Conservation (phyloP, 2,113 vertebrate species). For the Orycteropus afer region DNA sequence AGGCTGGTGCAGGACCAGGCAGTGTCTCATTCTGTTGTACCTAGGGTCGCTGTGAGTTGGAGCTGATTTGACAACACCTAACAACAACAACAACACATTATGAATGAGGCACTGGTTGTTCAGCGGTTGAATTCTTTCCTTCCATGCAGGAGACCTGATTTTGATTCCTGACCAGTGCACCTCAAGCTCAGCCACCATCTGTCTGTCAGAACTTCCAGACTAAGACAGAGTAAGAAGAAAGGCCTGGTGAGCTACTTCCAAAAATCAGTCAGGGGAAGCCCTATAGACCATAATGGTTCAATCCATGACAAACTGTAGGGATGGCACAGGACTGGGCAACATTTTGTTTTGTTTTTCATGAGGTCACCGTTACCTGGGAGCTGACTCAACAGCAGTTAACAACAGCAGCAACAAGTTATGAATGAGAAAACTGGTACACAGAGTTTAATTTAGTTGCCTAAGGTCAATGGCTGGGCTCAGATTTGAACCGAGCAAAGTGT, state of each 20-base stretch:
- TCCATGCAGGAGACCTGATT: background rate
- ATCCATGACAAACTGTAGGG: background rate
- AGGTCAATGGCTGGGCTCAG: background rate
- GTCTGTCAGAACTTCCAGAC: background rate
- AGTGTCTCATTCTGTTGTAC: too few relatives aligned
- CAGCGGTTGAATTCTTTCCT: background rate
- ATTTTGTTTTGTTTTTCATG: background rate
- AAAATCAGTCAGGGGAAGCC: too few relatives aligned
- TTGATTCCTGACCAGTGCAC: background rate
- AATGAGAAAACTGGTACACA: background rate
- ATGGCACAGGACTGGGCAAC: background rate
- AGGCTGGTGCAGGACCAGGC: too few relatives aligned
- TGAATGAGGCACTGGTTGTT: background rate
- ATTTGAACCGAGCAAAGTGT: conserved; percentile 6
- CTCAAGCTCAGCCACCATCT: background rate
- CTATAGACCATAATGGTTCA: background rate
- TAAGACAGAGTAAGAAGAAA: background rate
- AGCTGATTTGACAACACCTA: too few relatives aligned
- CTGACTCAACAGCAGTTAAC: background rate
- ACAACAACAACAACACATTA: background rate
- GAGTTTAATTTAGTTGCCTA: conserved; percentile 4
- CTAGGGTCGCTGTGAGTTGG: too few relatives aligned
- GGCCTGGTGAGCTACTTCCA: background rate
- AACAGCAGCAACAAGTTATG: background rate
- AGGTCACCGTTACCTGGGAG: background rate